phyloP scores from a whole-genome alignment of 2,888 invertebrate species.

The Ichneumon xanthorius region DNA sequence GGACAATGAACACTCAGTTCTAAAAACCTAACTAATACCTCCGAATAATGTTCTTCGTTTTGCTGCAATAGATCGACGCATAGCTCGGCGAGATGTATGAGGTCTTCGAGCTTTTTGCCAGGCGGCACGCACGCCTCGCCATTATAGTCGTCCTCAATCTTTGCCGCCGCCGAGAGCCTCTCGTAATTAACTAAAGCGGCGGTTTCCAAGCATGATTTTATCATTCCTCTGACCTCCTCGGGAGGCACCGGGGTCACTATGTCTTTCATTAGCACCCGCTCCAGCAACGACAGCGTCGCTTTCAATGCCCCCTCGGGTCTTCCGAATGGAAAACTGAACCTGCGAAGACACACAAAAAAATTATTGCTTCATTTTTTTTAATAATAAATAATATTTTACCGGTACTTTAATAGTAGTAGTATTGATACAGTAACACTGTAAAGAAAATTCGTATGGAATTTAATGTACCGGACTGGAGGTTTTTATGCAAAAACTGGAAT shows the following conservation, averaged over 20 bases:
- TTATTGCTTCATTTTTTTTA: neutral
- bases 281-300: constrained; percentile 97
- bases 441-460: too few relatives aligned
- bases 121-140: constrained; percentile 94
- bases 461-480: too few relatives aligned
- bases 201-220: constrained; percentile 98
- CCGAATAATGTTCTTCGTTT: constrained; percentile 99
- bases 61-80: constrained; percentile 99
- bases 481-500: too few relatives aligned
- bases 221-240: constrained; percentile 97
- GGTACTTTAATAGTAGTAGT: neutral
- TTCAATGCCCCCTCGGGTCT: constrained; percentile 99
- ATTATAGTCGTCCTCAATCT: constrained; percentile 94
- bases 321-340: constrained; percentile 99
- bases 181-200: constrained; percentile 99
- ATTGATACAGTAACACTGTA: too few relatives aligned
- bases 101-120: constrained; percentile 96
- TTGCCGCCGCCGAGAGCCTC: constrained; percentile 97
- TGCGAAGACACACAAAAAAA: constrained; percentile 76
- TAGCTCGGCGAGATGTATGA: constrained; percentile 98
- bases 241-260: constrained; percentile 98
- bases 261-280: constrained; percentile 99
- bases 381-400: neutral
- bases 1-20: constrained; percentile 81
- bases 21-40: constrained; percentile 90